These are phyloP conservation scores for Drosophila mulleri DNA, from an alignment of 2,888 invertebrate genomes.

Conservation along the genomic window DNA sequence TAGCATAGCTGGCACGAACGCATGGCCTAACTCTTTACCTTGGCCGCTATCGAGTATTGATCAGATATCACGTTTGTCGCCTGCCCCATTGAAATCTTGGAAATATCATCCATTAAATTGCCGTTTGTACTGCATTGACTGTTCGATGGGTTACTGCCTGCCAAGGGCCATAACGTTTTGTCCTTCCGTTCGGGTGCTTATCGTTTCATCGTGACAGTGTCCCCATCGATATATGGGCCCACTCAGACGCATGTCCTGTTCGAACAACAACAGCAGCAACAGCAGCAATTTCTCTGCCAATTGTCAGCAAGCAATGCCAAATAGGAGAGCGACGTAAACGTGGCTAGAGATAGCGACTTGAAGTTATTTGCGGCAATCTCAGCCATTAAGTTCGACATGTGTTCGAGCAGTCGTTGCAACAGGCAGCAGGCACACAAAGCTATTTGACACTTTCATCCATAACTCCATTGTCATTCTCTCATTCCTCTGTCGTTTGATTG, in stretches of 20 bases:
- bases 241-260: constrained; percentile 43
- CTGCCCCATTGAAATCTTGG: constrained; percentile 40
- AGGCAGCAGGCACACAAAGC: constrained; percentile 20
- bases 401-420: constrained; percentile 35
- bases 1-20: not conserved
- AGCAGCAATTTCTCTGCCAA: constrained; percentile 7
- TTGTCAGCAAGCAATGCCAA: constrained; percentile 17
- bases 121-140: constrained; percentile 47
- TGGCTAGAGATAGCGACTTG: constrained; percentile 58
- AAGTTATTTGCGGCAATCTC: constrained; percentile 77
- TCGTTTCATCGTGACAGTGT: constrained; percentile 35
- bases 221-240: constrained; percentile 54
- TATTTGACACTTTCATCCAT: not conserved
- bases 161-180: constrained; percentile 29
- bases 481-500: constrained; percentile 32
- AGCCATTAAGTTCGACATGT: constrained; percentile 65
- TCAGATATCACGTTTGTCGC: constrained; percentile 46
- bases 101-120: constrained; percentile 63
- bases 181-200: constrained; percentile 40
- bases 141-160: constrained; percentile 21
- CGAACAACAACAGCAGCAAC: constrained; percentile 22
- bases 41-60: not conserved
- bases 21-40: not conserved
- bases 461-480: constrained; percentile 9
- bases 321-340: constrained; percentile 40